phyloP scores from a whole-genome alignment of 2,797 vertebrate genomes.

The Falco berigora region DNA sequence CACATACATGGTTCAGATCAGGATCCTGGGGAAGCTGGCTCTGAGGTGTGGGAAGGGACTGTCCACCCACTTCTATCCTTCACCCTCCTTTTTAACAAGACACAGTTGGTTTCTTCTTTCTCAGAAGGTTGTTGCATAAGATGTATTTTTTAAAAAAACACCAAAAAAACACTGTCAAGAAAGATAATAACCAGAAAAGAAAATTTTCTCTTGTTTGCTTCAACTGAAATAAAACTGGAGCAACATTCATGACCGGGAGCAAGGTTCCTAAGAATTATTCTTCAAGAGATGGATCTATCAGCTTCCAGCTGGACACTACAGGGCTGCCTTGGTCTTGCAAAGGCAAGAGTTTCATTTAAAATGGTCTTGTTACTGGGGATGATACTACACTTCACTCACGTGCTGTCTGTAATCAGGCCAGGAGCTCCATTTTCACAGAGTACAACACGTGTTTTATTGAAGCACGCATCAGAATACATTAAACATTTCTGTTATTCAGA shows the following conservation, averaged over 20 bases:
- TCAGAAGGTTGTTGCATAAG: slow-evolving; percentile 5
- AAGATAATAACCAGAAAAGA: background rate
- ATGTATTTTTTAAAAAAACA: background rate
- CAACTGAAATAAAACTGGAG: background rate
- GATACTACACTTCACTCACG: background rate
- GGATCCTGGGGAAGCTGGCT: background rate
- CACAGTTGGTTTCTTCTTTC: slow-evolving; percentile 14
- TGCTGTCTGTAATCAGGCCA: background rate
- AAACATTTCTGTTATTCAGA: background rate
- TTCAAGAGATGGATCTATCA: background rate
- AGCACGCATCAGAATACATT: background rate
- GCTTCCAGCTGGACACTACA: background rate
- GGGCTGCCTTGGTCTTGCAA: background rate
- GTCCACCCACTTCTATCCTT: background rate
- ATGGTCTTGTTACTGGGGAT: background rate
- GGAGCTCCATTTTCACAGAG: background rate
- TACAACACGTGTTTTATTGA: background rate
- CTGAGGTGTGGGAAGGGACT: background rate
- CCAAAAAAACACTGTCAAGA: background rate
- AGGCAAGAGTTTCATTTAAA: background rate
- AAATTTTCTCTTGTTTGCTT: background rate
- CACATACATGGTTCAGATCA: background rate
- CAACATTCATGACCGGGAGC: background rate
- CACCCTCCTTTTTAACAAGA: slow-evolving; percentile 10
- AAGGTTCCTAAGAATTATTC: background rate